Base-by-base conservation (phyloP, 2,888 invertebrate species). In the Dasysyrphus albostriatus region DNA sequence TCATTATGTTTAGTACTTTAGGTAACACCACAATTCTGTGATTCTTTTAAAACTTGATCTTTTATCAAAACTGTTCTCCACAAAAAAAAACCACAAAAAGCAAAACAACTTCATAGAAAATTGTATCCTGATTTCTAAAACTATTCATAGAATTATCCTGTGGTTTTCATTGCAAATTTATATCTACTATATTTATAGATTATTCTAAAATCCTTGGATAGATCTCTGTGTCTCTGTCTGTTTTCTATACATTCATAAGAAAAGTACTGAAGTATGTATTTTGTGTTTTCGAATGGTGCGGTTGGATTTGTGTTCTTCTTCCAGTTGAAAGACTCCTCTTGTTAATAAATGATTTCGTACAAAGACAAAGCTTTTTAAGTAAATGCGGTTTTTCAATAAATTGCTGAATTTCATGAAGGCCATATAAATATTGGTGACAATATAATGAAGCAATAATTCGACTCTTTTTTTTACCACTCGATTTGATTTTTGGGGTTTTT, bases 381-480 rank as follows among this genome's bases (percentile, higher is more conserved):
- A 59, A 69, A 78, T 83, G 74, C 54, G 78, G 83, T 83, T 78
- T 69, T 69, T 47, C 78, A 78, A 78, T 83, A 78, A 78, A 83
- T 61, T 74, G 67, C 59, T 69, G 78, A 73, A 39, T 61, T 74
- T 78, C 69, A 69, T 67, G 49, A 5, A 44, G 32, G 59, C 61
- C 78, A 73, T 77, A 77, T 77, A 77, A 76, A 59, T 67, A 44
- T 73, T 61, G 78, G 58, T 32, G 51, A 59, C 54, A 78, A 77
- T 72, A 14, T 44, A 82, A 76, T 70, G 39, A 49, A 74, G 10
- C 29, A 12, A 51, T 75, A 24, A 24, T 24, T 24, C 1, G 5
- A 12, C 39, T 39, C 14, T 12, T 42, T 5, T n/a, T 7, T 29
- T 16, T 34, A 16, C 16, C 8, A 34, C 10, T 34, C 10, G 0